These are phyloP conservation scores for Stichopus horrens DNA, from an alignment of 53 echinoderm and acorn worm genomes.

Conservation along the genomic window DNA sequence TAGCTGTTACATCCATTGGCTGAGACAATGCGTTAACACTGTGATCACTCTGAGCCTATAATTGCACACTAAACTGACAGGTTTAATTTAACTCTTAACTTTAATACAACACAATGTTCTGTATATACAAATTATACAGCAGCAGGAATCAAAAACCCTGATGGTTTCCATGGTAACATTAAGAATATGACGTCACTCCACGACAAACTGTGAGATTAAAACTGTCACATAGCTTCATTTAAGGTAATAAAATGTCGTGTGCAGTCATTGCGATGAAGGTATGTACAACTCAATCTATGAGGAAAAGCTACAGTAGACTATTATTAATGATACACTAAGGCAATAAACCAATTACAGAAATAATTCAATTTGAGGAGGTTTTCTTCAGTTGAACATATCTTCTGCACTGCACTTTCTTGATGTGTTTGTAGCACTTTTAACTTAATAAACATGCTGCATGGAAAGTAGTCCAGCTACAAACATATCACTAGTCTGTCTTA, in stretches of 20 bases:
- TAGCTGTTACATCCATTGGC: neutral
- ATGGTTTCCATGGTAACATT: neutral
- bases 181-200: neutral
- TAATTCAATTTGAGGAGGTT: no score
- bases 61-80: neutral
- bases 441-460: no score
- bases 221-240: neutral
- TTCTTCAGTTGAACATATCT: no score
- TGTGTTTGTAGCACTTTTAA: no score
- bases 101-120: neutral
- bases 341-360: no score
- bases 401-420: no score
- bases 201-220: neutral
- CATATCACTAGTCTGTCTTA: no score
- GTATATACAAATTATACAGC: neutral
- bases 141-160: neutral
- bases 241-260: neutral
- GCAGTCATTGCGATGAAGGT: neutral
- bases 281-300: no score
- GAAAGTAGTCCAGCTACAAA: no score
- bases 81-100: neutral
- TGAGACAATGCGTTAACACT: neutral
- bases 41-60: conserved; percentile 19
- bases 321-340: no score
- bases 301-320: no score